Percentiles rank a stretch among this genome's conserved stretches.
phyloP scores from a whole-genome alignment of 2,113 vertebrate species.

The Hippoglossus stenolepis region DNA sequence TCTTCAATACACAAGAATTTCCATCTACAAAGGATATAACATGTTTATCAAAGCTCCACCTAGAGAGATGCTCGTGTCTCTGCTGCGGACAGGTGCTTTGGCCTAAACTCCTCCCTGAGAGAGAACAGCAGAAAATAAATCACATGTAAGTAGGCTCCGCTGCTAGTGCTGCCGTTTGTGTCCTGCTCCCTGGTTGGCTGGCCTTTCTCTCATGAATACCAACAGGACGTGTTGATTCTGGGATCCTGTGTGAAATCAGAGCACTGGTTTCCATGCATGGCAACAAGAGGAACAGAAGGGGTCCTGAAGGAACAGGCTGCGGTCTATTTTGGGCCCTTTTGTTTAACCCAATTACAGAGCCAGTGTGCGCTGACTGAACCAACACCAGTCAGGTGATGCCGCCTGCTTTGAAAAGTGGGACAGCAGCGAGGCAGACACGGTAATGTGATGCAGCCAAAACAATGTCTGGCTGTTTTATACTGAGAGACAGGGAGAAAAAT shows the following conservation, averaged over 20 bases:
- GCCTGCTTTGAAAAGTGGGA: constrained; percentile 59
- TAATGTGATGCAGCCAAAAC: constrained; percentile 42
- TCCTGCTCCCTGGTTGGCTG: constrained; percentile 45
- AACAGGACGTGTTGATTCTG: constrained; percentile 59
- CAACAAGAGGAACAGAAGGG: constrained; percentile 44
- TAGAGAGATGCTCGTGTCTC: constrained; percentile 27
- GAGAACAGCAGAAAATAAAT: constrained; percentile 43
- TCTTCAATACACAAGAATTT: constrained; percentile 6
- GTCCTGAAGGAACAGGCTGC: constrained; percentile 49
- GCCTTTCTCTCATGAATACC: constrained; percentile 43
- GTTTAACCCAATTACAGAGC: constrained; percentile 74
- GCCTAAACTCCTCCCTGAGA: constrained; percentile 28
- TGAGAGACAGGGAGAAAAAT: constrained; percentile 19
- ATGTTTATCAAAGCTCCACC: constrained; percentile 25
- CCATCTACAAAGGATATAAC: constrained; percentile 11
- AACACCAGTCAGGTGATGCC: constrained; percentile 51
- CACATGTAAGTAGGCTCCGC: constrained; percentile 41
- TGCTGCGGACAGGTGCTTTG: constrained; percentile 43
- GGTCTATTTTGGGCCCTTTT: constrained; percentile 72
- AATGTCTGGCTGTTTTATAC: constrained; percentile 10
- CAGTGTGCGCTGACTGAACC: constrained; percentile 38
- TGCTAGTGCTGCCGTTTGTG: constrained; percentile 29
- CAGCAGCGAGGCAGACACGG: constrained; percentile 33
- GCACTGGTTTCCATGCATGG: constrained; percentile 46
- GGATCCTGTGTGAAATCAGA: constrained; percentile 50